Percentiles rank a stretch among this genome's conserved stretches.
Conservation (phyloP, 2,113 vertebrate genomes). For the Bubo blakistoni region DNA sequence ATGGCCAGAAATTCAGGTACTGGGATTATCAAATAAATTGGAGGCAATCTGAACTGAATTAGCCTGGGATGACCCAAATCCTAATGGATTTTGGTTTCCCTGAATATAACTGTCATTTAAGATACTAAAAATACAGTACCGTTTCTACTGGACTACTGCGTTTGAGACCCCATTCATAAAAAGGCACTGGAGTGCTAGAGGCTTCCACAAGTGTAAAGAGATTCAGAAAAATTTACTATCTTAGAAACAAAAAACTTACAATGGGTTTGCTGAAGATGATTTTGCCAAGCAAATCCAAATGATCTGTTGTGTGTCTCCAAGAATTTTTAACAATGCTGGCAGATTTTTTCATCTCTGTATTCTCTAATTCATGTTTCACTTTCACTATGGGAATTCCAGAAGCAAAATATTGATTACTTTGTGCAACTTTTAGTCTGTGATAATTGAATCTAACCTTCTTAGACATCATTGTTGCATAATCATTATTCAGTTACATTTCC, state of each 20-base stretch:
- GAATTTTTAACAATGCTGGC: background rate
- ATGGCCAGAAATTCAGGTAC: background rate
- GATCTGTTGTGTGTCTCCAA: background rate
- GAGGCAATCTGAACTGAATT: background rate
- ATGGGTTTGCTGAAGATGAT: background rate
- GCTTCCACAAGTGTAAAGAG: background rate
- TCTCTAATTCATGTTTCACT: background rate
- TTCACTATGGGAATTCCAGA: background rate
- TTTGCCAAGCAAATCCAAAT: background rate
- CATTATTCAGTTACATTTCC: slow-evolving; percentile 20
- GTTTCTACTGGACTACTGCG: background rate
- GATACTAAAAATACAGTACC: background rate
- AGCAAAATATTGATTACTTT: slow-evolving; percentile 21
- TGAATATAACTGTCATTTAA: background rate
- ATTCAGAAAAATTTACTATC: background rate
- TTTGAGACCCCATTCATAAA: background rate
- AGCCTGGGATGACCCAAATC: background rate
- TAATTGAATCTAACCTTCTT: slow-evolving; percentile 16
- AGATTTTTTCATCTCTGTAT: background rate
- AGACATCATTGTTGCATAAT: background rate
- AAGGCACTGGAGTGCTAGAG: accelerated
- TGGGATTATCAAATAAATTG: background rate
- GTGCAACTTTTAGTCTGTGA: background rate
- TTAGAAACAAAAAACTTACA: background rate
- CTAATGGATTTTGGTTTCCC: background rate